A percentile compares a stretch with the other conserved stretches of the same genome.
Conservation (phyloP, 1,140 invertebrate species). For the Amphibalanus amphitrite region DNA sequence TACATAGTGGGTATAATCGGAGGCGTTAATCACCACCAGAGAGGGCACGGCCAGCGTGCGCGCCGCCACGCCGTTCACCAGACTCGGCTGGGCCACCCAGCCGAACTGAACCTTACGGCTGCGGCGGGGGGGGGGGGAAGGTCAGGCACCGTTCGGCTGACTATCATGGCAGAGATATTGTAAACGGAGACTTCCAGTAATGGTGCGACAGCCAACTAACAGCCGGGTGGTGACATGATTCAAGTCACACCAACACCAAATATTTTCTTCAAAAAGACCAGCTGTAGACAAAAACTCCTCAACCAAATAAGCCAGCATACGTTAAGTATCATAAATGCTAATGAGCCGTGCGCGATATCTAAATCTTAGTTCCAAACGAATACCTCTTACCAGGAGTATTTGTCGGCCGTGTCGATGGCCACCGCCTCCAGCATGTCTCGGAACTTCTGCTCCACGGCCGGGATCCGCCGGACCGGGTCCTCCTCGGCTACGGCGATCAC, state of each 20-base stretch:
- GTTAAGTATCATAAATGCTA: no score
- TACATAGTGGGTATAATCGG: slow-evolving; percentile 73
- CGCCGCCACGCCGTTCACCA: slow-evolving; percentile 84
- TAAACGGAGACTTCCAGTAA: not conserved
- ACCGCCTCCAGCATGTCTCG: slow-evolving; percentile 66
- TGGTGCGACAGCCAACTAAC: not conserved
- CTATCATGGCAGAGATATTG: no score
- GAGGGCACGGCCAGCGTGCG: slow-evolving; percentile 60
- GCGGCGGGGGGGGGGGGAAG: not conserved
- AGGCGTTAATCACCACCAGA: slow-evolving; percentile 73
- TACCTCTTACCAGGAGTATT: slow-evolving; percentile 53
- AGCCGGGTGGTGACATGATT: not conserved
- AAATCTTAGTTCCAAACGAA: no score
- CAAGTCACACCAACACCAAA: slow-evolving; percentile 1
- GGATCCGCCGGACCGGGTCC: slow-evolving; percentile 63
- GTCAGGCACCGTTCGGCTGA: no score
- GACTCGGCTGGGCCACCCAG: slow-evolving; percentile 60
- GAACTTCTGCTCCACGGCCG: slow-evolving; percentile 62
- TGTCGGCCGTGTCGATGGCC: slow-evolving; percentile 52
- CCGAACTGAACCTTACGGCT: slow-evolving; percentile 63
- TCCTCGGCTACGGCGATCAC: slow-evolving; percentile 73
- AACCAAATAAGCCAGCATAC: no score
- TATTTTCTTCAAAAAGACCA: slow-evolving; percentile 4
- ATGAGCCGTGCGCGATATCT: no score
- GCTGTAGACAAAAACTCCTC: not conserved